These are phyloP conservation scores for Champsocephalus gunnari DNA, from an alignment of 2,797 vertebrate genomes.

Conservation along the genomic window DNA sequence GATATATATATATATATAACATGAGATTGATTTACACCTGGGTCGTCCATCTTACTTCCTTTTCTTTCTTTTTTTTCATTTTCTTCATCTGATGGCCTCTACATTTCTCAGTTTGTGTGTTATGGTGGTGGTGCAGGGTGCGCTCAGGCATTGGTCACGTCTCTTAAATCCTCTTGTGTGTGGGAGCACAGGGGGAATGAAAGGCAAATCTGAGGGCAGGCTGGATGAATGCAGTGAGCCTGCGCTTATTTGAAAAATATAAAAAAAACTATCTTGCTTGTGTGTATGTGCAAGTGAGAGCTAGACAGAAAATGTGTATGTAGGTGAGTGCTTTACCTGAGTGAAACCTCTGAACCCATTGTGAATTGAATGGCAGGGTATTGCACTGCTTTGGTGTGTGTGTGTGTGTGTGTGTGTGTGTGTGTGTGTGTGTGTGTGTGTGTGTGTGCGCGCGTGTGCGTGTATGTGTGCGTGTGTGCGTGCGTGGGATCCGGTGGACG, in stretches of 20 bases:
- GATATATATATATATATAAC: slow-evolving; percentile 62
- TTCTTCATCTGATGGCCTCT: slow-evolving; percentile 63
- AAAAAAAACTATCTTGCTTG: slow-evolving; percentile 18
- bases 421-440: background rate
- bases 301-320: slow-evolving; percentile 35
- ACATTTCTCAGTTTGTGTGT: slow-evolving; percentile 56
- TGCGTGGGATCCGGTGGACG: background rate
- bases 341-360: slow-evolving; percentile 54
- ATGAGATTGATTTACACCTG: slow-evolving; percentile 69
- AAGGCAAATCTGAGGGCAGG: slow-evolving; percentile 55
- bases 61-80: slow-evolving; percentile 52
- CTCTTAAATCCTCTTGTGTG: slow-evolving; percentile 42
- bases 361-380: slow-evolving; percentile 50
- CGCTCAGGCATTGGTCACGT: slow-evolving; percentile 33
- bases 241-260: slow-evolving; percentile 37
- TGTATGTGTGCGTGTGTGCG: slow-evolving; percentile 1
- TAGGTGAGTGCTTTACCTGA: slow-evolving; percentile 44
- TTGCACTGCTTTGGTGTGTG: slow-evolving; percentile 37
- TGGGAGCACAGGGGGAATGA: slow-evolving; percentile 43
- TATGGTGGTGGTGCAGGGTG: slow-evolving; percentile 11
- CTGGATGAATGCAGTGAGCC: slow-evolving; percentile 52
- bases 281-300: slow-evolving; percentile 21
- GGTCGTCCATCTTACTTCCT: slow-evolving; percentile 46
- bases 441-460: too few relatives aligned
- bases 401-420: background rate